phyloP scores from a whole-genome alignment of 2,113 vertebrate genomes.

The Hemicordylus capensis region DNA sequence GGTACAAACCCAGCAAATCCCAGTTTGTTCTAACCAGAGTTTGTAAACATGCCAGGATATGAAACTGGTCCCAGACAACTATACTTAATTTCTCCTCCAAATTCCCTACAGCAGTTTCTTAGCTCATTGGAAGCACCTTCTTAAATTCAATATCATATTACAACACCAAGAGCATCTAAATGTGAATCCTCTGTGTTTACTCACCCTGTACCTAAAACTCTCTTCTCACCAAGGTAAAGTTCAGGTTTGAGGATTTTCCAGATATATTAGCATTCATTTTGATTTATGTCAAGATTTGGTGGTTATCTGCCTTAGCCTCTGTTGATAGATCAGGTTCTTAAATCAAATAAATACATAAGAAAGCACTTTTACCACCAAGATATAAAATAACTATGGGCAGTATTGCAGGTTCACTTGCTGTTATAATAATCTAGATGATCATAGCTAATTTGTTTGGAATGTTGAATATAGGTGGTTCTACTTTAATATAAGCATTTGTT shows the following conservation, averaged over 20 bases:
- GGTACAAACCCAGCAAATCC: too few species aligned
- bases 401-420: neutral
- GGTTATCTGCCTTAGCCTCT: neutral
- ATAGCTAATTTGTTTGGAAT: neutral
- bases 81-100: too few species aligned
- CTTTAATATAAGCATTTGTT: constrained; percentile 11
- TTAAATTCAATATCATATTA: too few species aligned
- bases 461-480: constrained; percentile 8
- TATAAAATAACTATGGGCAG: neutral
- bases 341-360: neutral
- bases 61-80: too few species aligned
- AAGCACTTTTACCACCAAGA: neutral
- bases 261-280: neutral
- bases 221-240: neutral
- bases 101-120: too few species aligned
- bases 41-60: too few species aligned
- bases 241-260: neutral
- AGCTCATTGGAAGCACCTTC: too few species aligned
- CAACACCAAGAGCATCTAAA: neutral
- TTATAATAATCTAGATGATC: constrained; percentile 1
- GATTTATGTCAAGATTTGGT: neutral
- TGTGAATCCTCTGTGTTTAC: neutral
- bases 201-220: neutral
- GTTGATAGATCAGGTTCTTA: neutral
- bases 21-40: too few species aligned